Evolutionary conservation across 2,113 vertebrate species (phyloP).

Genomic region (Bostrychus sinensis): DNA sequence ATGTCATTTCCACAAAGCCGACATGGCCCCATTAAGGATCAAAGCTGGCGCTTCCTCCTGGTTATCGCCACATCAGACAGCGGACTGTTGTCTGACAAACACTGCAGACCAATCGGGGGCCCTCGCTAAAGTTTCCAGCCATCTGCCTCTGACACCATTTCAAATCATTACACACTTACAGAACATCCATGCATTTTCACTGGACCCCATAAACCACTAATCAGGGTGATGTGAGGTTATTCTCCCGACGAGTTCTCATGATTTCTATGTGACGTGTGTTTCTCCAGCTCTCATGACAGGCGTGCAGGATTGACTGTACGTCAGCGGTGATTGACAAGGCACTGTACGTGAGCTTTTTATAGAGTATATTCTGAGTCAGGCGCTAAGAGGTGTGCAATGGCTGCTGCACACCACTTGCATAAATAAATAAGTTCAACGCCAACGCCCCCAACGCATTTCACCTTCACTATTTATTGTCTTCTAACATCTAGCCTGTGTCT

Average conservation of each 20-base stretch:
- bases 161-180: constrained; percentile 11
- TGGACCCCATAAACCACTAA: neutral
- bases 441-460: constrained; percentile 27
- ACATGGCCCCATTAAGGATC: constrained; percentile 69
- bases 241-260: neutral
- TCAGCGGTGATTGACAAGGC: constrained; percentile 66
- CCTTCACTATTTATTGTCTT: constrained; percentile 45
- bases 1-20: constrained; percentile 66
- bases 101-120: constrained; percentile 40
- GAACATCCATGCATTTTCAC: too few relatives aligned
- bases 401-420: constrained; percentile 64
- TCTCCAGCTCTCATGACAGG: constrained; percentile 21
- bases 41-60: constrained; percentile 65
- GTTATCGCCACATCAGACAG: constrained; percentile 70
- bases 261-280: constrained; percentile 17
- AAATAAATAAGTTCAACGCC: constrained; percentile 74
- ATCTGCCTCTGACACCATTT: constrained; percentile 12
- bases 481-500: constrained; percentile 50
- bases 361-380: constrained; percentile 67
- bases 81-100: constrained; percentile 56
- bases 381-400: constrained; percentile 61
- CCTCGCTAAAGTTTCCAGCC: constrained; percentile 32
- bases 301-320: constrained; percentile 60
- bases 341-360: constrained; percentile 62
- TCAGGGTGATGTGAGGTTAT: constrained; percentile 15